phyloP scores from a whole-genome alignment of 2,888 invertebrate species.

The Lepidocyrtinus sp. region DNA sequence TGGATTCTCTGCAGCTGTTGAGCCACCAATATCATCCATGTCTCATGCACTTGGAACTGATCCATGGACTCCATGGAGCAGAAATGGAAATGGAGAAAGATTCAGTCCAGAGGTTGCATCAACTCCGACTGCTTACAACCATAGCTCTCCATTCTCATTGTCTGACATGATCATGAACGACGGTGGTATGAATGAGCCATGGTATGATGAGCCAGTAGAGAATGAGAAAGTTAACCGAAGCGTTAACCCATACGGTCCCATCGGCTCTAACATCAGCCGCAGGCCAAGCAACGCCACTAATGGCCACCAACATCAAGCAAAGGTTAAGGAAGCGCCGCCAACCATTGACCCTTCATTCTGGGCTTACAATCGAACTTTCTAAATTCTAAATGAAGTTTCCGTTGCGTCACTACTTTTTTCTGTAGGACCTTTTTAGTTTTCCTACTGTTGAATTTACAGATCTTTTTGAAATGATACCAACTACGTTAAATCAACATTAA shows the following conservation, averaged over 20 bases:
- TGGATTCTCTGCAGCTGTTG: constrained; percentile 23
- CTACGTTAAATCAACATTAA: too few relatives aligned
- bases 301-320: constrained; percentile 30
- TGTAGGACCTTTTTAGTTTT: too few relatives aligned
- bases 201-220: constrained; percentile 27
- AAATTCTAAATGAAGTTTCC: too few relatives aligned
- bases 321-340: constrained; percentile 8
- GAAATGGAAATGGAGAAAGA: background rate
- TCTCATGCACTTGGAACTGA: constrained; percentile 16
- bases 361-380: constrained; percentile 44
- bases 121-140: background rate
- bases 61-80: constrained; percentile 50
- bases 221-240: constrained; percentile 11
- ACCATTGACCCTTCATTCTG: constrained; percentile 30
- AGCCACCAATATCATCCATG: constrained; percentile 3
- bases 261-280: constrained; percentile 50
- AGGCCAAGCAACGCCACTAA: constrained; percentile 35
- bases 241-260: constrained; percentile 49
- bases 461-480: too few relatives aligned
- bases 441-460: too few relatives aligned
- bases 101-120: constrained; percentile 25
- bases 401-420: too few relatives aligned
- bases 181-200: constrained; percentile 1
- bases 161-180: constrained; percentile 12
- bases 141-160: background rate